Evolutionary conservation across 2,888 invertebrate species (phyloP).

Genomic region (Agrochola litura): DNA sequence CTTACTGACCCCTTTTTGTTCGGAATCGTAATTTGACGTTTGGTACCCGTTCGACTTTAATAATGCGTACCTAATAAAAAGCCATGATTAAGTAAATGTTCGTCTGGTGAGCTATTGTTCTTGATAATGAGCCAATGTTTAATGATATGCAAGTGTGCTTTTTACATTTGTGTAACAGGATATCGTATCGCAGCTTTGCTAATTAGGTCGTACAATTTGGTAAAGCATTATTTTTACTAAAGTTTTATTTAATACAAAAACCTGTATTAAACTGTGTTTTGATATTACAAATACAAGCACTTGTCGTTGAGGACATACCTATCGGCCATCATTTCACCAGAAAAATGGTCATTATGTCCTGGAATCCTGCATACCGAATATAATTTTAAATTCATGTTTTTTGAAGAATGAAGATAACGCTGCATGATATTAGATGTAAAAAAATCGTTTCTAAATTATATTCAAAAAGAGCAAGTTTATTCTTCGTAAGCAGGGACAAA

Average conservation of each 20-base stretch:
- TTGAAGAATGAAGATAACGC: background rate
- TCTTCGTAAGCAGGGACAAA: too few relatives aligned
- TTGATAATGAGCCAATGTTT: conserved; percentile 79
- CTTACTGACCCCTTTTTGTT: conserved; percentile 82
- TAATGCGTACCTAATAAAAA: conserved; percentile 84
- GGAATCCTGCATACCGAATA: background rate
- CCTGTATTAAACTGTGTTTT: background rate
- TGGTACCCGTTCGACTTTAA: conserved; percentile 81
- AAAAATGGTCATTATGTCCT: background rate
- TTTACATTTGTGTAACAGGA: conserved; percentile 75
- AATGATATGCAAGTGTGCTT: conserved; percentile 75
- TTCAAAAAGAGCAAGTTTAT: too few relatives aligned
- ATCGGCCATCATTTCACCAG: background rate
- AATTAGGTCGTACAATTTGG: conserved; percentile 55
- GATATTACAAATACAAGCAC: background rate
- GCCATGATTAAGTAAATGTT: conserved; percentile 84
- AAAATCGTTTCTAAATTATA: background rate
- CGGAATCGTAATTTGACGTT: conserved; percentile 83
- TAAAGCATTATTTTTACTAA: background rate
- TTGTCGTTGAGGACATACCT: too few relatives aligned
- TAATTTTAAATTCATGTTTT: background rate
- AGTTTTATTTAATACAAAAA: conserved; percentile 2
- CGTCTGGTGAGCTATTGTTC: conserved; percentile 83
- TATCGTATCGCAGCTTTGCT: conserved; percentile 66
- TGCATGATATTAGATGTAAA: too few relatives aligned